Percentiles rank a stretch among this genome's conserved stretches.
phyloP scores from a whole-genome alignment of 2,113 vertebrate species.

The Peucedramus taeniatus region DNA sequence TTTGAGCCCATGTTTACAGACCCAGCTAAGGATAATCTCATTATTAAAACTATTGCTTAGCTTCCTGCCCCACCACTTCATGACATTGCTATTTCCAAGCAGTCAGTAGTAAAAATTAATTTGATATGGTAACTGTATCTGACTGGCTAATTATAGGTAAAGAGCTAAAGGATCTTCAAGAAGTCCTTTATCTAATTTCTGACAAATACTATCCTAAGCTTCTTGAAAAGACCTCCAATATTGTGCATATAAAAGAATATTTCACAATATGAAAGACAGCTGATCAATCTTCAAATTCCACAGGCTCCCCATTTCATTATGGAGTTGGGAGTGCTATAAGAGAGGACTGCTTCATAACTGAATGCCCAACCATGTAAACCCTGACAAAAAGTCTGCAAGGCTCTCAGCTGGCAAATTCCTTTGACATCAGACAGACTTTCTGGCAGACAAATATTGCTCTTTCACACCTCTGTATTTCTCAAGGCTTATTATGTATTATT shows the following conservation, averaged over 20 bases:
- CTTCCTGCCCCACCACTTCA: accelerated
- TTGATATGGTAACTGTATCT: neutral
- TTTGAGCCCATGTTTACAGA: neutral
- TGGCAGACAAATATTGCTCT: neutral
- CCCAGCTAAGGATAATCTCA: neutral
- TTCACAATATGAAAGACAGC: neutral
- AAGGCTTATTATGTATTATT: neutral
- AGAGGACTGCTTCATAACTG: neutral
- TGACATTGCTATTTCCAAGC: neutral
- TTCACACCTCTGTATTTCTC: neutral
- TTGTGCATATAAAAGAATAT: neutral
- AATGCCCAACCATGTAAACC: accelerated
- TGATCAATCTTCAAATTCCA: neutral
- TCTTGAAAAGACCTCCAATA: neutral
- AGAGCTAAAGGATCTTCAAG: neutral
- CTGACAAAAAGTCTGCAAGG: neutral
- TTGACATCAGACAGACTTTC: neutral
- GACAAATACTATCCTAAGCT: neutral
- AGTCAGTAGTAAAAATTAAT: neutral
- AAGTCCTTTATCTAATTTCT: neutral
- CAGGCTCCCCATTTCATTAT: neutral
- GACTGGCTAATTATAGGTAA: neutral
- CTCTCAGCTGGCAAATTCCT: neutral
- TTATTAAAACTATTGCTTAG: neutral
- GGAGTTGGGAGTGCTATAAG: accelerated